Conservation (phyloP, 2,113 vertebrate genomes). For the Corydoras maculifer region DNA sequence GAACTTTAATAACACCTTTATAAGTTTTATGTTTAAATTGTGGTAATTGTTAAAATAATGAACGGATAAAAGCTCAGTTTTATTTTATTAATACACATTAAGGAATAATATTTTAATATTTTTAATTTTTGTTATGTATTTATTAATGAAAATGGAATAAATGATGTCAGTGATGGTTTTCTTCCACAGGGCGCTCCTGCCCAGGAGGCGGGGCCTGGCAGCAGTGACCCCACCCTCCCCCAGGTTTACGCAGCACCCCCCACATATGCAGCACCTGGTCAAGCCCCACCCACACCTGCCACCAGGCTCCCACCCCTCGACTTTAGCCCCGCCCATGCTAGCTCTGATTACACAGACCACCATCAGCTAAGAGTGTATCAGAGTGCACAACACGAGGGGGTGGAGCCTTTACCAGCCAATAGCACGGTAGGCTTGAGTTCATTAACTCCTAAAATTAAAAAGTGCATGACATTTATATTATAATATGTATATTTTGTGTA, state of each 20-base stretch:
- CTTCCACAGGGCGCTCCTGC: slow-evolving; percentile 56
- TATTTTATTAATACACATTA: too few relatives aligned
- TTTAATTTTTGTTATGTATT: too few relatives aligned
- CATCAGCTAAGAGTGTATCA: slow-evolving; percentile 68
- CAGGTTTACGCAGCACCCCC: slow-evolving; percentile 69
- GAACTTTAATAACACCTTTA: too few relatives aligned
- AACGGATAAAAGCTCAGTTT: too few relatives aligned
- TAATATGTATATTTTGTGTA: too few relatives aligned
- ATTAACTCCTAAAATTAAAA: not conserved
- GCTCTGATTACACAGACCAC: slow-evolving; percentile 64
- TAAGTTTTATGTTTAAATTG: too few relatives aligned
- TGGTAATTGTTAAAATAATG: too few relatives aligned
- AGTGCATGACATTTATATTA: too few relatives aligned
- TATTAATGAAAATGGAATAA: too few relatives aligned
- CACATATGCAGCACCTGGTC: slow-evolving; percentile 63
- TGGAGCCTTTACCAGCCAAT: slow-evolving; percentile 50
- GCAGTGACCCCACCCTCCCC: slow-evolving; percentile 60
- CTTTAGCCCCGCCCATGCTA: slow-evolving; percentile 57
- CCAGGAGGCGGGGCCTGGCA: slow-evolving; percentile 63
- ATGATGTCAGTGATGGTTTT: not conserved
- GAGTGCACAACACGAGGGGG: slow-evolving; percentile 61
- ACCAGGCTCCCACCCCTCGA: slow-evolving; percentile 64
- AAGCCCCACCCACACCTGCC: slow-evolving; percentile 55
- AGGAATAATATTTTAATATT: too few relatives aligned
- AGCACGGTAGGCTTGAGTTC: slow-evolving; percentile 58